Evolutionary conservation across 2,797 vertebrate genomes (phyloP), one percentile per base, ranked within the genome.

Genomic region (Xerus rutilus): DNA sequence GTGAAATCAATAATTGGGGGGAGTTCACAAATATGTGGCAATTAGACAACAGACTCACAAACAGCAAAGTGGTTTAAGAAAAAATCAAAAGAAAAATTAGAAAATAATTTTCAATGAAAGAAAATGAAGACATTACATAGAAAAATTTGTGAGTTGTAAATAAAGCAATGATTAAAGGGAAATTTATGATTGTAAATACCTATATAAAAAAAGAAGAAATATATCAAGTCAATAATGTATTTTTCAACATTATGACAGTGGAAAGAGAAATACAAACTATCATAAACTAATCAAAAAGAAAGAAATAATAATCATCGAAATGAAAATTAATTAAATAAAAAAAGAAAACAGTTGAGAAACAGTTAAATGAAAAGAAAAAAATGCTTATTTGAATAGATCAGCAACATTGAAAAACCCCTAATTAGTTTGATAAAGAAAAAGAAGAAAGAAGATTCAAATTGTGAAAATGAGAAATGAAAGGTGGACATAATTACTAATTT

Each of bases 341-440:
- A 52, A 14, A 15, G 14, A 49, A 3, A 79, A 47, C 25, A 85
- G 45, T 25, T 57, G 1, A 86, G 15, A 77, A 83, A 78, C 52
- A 77, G 72, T 96, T 69, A 88, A 96, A 84, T 15, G 6, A 89
- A 81, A 95, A 69, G 12, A 3, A 89, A 86, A 86, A 79, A 5
- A 0, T n/a, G 17, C 1, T 43, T 69, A 2, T 49, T 88, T 88
- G 45, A 76, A 91, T 64, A 65, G 3, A 85, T 30, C 12, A 59
- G 45, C 6, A 70, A 88, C 69, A 77, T 28, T 87, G 13, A 57
- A 17, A 94, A 65, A 73, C 9, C 1, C 76, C n/a, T 86, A 69
- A 14, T 49, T 79, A 86, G 5, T 87, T 25, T 59, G n/a, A 83
- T 82, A 8, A 79, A 64, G 13, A 35, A 70, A 78, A 87, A 76